Evolutionary conservation across 2,797 vertebrate genomes (phyloP).

Genomic region (Phalanger gymnotis): DNA sequence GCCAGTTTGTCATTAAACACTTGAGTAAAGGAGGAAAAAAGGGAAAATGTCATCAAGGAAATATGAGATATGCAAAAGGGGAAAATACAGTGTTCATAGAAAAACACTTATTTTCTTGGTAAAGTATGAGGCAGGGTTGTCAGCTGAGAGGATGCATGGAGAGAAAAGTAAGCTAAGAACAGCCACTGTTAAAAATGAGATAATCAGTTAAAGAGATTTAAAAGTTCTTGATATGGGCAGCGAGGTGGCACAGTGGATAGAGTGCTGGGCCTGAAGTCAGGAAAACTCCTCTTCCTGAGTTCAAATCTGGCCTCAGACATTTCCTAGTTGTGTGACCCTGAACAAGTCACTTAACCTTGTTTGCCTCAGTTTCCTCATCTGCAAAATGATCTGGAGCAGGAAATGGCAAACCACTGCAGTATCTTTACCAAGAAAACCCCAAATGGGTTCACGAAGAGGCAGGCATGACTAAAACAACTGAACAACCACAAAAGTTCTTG

Average conservation of each 20-base stretch:
- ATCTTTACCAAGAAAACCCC: background rate
- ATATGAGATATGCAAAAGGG: background rate
- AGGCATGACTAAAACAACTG: background rate
- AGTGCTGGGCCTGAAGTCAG: background rate
- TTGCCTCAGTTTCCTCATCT: background rate
- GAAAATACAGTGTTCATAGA: background rate
- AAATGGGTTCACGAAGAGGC: background rate
- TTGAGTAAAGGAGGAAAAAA: background rate
- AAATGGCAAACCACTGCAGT: background rate
- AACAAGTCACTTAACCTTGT: background rate
- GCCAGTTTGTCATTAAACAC: background rate
- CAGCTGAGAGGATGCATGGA: background rate
- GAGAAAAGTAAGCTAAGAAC: background rate
- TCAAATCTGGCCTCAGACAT: background rate
- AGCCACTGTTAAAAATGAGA: background rate
- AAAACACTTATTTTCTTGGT: background rate
- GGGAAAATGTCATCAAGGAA: background rate
- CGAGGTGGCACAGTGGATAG: background rate
- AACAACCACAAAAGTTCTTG: background rate
- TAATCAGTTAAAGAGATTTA: background rate
- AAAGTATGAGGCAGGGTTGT: background rate
- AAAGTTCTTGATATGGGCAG: background rate
- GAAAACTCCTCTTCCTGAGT: background rate
- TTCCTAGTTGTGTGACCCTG: background rate
- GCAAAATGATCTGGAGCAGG: background rate